phyloP scores from a whole-genome alignment of 2,113 vertebrate species.

The Lampris megalopsis region DNA sequence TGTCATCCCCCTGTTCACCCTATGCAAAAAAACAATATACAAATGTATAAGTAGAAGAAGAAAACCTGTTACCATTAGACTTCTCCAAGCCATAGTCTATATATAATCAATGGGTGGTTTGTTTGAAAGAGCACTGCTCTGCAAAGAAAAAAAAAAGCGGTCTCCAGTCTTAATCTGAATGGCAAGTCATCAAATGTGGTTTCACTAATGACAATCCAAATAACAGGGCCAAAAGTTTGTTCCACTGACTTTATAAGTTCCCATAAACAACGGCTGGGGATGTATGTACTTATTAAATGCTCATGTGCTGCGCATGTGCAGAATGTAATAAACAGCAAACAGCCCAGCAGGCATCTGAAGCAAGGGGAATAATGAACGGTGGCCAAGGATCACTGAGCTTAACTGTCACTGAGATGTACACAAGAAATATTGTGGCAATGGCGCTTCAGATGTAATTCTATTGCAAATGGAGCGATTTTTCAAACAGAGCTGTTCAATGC shows the following conservation, averaged over 20 bases:
- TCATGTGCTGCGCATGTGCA: slow-evolving; percentile 44
- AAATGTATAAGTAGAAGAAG: not conserved
- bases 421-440: not conserved
- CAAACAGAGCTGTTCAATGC: not conserved
- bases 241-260: slow-evolving; percentile 47
- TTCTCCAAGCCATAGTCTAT: slow-evolving; percentile 19
- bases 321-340: slow-evolving; percentile 26
- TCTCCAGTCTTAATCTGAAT: slow-evolving; percentile 22
- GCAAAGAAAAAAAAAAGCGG: slow-evolving; percentile 5
- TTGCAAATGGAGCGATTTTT: slow-evolving; percentile 7
- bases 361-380: slow-evolving; percentile 22
- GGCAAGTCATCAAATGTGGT: slow-evolving; percentile 52
- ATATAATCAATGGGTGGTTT: slow-evolving; percentile 37
- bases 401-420: not conserved
- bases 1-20: slow-evolving; percentile 95
- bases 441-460: not conserved
- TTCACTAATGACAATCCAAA: slow-evolving; percentile 48
- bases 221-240: slow-evolving; percentile 32
- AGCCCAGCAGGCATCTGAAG: not conserved
- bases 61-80: not conserved
- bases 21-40: slow-evolving; percentile 60
- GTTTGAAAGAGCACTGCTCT: slow-evolving; percentile 31
- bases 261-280: slow-evolving; percentile 53
- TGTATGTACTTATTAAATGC: slow-evolving; percentile 37
- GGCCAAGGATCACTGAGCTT: not conserved